Base-by-base conservation (phyloP, 2,113 vertebrate species). In the Calypte anna region DNA sequence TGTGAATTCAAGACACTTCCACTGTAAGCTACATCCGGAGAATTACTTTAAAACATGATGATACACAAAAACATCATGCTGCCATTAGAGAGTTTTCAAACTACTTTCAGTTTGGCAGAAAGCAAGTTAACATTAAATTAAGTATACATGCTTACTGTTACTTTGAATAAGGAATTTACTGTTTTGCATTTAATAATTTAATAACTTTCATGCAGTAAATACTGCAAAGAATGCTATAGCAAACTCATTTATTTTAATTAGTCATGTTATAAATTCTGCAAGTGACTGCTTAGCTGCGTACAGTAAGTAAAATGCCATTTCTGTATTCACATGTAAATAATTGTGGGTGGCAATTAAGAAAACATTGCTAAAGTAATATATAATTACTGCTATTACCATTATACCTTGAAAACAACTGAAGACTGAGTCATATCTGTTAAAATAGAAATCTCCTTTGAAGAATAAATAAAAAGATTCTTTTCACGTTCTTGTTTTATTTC, bases 221-320 rank as follows among this genome's bases (percentile, higher is more conserved):
- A 96, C 86, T 78, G 76, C 75, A 96, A 58, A 78, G 83, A 93
- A 91, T 24, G 54, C 90, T 90, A 94, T 46, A 93, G 83, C 30
- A 82, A 96, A 72, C 89, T 94, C 91, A 97, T 97, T 98, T 72
- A 96, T 97, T 98, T 97, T 98, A 98, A 98, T 98, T 98, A 98
- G 78, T 96, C 55, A 75, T 96, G 46, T 92, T 97, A 97, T 96
- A 97, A 98, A 97, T 97, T 96, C 97, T 90, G 88, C 3, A 19
- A 96, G 69, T 96, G 95, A 92, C 74, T 91, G 68, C 77, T 93
- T 83, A 89, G 78, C 68, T 96, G 90, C 90, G 86, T 91, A 91
- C 88, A 97, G 72, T 85, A 94, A 92, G 92, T 84, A 97, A 97
- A 98, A 96, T 93, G 90, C 36, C 59, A 44, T 94, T 95, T 98